phyloP scores from a whole-genome alignment of 2,797 vertebrate genomes.

The Alfaro cultratus region DNA sequence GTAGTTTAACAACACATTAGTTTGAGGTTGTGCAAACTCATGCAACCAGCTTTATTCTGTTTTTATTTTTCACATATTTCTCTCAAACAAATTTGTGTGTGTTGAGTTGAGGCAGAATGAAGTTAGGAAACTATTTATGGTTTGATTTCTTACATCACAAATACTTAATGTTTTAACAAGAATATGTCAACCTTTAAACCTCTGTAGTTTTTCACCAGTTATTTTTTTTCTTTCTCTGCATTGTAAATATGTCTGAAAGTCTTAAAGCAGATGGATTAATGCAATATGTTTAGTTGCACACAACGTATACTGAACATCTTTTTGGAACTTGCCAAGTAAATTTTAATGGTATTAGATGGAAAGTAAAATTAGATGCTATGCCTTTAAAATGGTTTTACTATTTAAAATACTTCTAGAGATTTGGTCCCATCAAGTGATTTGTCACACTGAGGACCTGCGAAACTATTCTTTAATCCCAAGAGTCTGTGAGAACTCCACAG shows the following conservation, averaged over 20 bases:
- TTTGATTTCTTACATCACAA: not conserved
- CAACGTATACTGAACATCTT: not conserved
- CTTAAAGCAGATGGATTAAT: not conserved
- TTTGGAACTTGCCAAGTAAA: conserved; percentile 8
- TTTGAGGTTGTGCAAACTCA: not conserved
- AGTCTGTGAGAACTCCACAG: conserved; percentile 25
- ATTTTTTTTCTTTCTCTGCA: not conserved
- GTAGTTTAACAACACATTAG: not conserved
- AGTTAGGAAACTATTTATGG: not conserved
- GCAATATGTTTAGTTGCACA: not conserved
- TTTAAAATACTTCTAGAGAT: conserved; percentile 51
- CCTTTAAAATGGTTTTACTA: conserved; percentile 49
- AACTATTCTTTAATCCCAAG: conserved; percentile 58
- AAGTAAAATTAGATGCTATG: conserved; percentile 32
- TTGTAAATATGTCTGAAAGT: not conserved
- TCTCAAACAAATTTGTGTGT: not conserved
- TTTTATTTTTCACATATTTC: not conserved
- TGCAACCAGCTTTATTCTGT: not conserved
- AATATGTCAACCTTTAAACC: not conserved
- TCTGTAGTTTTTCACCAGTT: not conserved
- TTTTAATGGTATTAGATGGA: conserved; percentile 12
- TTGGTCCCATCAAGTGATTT: conserved; percentile 58
- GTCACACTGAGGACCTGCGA: conserved; percentile 57
- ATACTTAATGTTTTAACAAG: not conserved
- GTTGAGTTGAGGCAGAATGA: not conserved